Percentiles rank a stretch among this genome's conserved stretches.
Evolutionary conservation across 2,797 vertebrate species (phyloP).

Genomic region (Telmatherina bonti): DNA sequence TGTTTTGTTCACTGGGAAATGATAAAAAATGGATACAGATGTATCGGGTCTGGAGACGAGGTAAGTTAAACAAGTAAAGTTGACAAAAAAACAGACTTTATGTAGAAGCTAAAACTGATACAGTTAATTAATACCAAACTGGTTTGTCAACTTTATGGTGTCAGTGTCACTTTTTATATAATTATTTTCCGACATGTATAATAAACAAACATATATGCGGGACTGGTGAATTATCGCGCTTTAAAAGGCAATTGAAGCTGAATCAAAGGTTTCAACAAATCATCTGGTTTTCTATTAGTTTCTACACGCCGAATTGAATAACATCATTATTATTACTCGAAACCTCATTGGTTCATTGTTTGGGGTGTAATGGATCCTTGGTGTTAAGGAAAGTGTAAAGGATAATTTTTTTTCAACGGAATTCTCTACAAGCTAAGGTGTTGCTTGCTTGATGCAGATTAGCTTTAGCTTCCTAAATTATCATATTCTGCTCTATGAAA

Average conservation of each 20-base stretch:
- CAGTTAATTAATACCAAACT: too few relatives aligned
- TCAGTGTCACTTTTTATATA: neutral
- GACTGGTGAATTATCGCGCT: too few relatives aligned
- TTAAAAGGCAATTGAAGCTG: too few relatives aligned
- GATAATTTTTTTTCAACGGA: neutral
- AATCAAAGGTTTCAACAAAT: neutral
- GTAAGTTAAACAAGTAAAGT: constrained; percentile 43
- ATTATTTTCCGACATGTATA: too few relatives aligned
- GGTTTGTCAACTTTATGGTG: neutral
- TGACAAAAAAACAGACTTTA: neutral
- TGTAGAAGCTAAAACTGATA: neutral
- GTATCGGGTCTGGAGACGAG: constrained; percentile 75
- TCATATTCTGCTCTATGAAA: fast-evolving
- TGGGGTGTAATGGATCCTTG: fast-evolving
- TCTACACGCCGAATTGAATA: constrained; percentile 10
- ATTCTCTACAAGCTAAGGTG: neutral
- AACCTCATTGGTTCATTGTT: fast-evolving
- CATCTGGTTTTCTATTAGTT: fast-evolving
- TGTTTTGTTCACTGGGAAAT: constrained; percentile 85
- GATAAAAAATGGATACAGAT: constrained; percentile 74
- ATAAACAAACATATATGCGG: too few relatives aligned
- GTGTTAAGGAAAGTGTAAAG: fast-evolving
- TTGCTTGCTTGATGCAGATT: neutral
- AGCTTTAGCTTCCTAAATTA: constrained; percentile 14
- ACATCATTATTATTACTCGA: fast-evolving